A percentile compares a stretch with the other conserved stretches of the same genome.
phyloP scores from a whole-genome alignment of 1,140 invertebrate genomes.

The Paraescarpia echinospica region DNA sequence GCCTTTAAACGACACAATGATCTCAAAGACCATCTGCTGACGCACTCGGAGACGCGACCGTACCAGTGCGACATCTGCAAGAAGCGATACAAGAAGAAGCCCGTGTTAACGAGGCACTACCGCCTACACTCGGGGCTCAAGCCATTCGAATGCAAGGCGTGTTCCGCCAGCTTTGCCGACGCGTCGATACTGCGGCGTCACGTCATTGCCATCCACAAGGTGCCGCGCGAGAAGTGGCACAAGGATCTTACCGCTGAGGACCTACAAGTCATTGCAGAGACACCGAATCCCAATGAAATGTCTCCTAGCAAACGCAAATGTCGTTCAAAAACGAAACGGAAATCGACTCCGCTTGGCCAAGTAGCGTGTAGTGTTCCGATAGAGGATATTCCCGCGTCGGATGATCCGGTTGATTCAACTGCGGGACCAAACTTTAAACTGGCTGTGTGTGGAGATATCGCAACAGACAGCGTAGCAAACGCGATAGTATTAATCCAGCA shows the following conservation, averaged over 20 bases:
- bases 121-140: not conserved
- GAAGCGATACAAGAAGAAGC: not conserved
- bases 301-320: not conserved
- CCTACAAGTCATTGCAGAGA: not conserved
- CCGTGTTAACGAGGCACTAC: not conserved
- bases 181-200: not conserved
- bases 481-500: not conserved
- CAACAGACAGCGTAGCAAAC: not conserved
- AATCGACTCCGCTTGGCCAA: not conserved
- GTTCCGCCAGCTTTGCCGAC: not conserved
- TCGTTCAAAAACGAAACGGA: not conserved
- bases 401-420: not conserved
- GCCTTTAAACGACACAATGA: not conserved
- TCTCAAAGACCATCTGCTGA: slow-evolving; percentile 9
- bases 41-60: not conserved
- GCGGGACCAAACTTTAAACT: not conserved
- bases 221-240: not conserved
- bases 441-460: not conserved
- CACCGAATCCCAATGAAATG: not conserved
- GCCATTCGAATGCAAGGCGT: not conserved
- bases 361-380: not conserved
- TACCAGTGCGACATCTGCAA: slow-evolving; percentile 13
- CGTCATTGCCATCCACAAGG: not conserved
- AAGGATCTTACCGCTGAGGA: not conserved
- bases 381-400: not conserved